Base-by-base conservation (phyloP, 2,888 invertebrate species). In the Imbricaverruca yamaguchii region DNA sequence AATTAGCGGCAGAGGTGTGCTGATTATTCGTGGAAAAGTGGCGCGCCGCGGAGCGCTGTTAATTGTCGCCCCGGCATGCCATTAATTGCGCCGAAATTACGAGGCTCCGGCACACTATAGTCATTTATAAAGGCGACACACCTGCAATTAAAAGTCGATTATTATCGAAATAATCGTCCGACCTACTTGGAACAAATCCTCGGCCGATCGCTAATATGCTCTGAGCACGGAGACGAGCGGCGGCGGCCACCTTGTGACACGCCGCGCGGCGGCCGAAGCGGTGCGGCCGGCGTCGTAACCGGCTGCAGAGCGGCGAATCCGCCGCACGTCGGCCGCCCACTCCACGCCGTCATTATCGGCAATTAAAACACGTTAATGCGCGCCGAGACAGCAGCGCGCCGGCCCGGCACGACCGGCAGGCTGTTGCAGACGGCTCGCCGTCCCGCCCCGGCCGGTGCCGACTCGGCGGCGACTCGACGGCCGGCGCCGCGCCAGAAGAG, bases 81-180 rank as follows among this genome's bases (percentile, higher is more conserved):
- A 74, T 74, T 74, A 74, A 74, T 74, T 53, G 74, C 18, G 74
- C 74, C 53, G 39, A 25, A 74, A 74, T 74, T 74, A 74, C 23
- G 74, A 53, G 53, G 53, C 74, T 18, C 13, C 21, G 53, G 74
- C 74, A 74, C 74, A 74, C 74, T 74, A 74, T 3, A 25, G 74
- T 74, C 74, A 74, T 74, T 74, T 74, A 74, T 74, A 74, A 74
- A 18, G 53, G 74, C 74, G 53, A 74, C 74, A 74, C 74, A 53
- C 74, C 74, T 74, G 74, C 53, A 74, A 74, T 74, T 74, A 74
- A 74, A 74, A 74, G 39, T 74, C 74, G 74, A 74, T 74, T 74
- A 74, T 74, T 13, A 74, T 74, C 53, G 74, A 74, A 39, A 18
- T 74, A 74, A 74, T 74, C 74, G 53, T 18, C 18, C 21, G 53